Evolutionary conservation across 1,140 invertebrate genomes (phyloP), one percentile per base, ranked within the genome.

Genomic region (Caenorhabditis tropicalis): DNA sequence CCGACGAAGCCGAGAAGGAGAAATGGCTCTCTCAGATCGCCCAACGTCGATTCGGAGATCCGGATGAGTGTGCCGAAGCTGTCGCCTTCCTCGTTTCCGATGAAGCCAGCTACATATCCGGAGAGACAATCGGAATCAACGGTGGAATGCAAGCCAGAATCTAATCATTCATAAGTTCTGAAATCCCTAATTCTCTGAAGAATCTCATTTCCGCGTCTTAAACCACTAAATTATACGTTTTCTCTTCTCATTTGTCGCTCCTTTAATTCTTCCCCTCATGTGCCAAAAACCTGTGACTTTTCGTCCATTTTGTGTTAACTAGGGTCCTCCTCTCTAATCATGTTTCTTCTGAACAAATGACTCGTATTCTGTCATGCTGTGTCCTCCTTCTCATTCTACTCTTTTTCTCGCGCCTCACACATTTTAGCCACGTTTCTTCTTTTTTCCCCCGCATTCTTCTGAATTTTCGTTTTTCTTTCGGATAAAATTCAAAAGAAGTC

Each of bases 51-150:
- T 89, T 93, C 87, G 94, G 93, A 9, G 92, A 94, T 85, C 93
- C 95, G 12, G 92, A 95, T 43, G 96, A 98, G 90, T 95, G 97
- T 90, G 91, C 92, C 39, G 94, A 94, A 1, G 92, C 95, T 56
- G 96, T 95, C 24, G 94, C 96, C 46, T 98, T 97, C 92, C 92
- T 99, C 83, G 87, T 94, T 36, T 97, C 96, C 0, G 94, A 96
- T 85, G 96, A 98, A 93, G 95, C 96, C 19, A 94, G 94, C 15
- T 98, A 97, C 90, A 94, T 98, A 49, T 98, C 96, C 79, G 97
- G 97, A 31, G 97, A 98, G 93, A 95, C 94, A 29, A 94, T 98
- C 83, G 93, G 95, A 58, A 94, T 94, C 46, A 93, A 95, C 48
- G 97, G 97, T 48, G 97, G 96, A 86, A 94, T 94, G 93, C 85